A percentile compares a stretch with the other conserved stretches of the same genome.
These are phyloP conservation scores for Rhinopomastus cyanomelas DNA, from an alignment of 2,113 vertebrate species.

Conservation along the genomic window DNA sequence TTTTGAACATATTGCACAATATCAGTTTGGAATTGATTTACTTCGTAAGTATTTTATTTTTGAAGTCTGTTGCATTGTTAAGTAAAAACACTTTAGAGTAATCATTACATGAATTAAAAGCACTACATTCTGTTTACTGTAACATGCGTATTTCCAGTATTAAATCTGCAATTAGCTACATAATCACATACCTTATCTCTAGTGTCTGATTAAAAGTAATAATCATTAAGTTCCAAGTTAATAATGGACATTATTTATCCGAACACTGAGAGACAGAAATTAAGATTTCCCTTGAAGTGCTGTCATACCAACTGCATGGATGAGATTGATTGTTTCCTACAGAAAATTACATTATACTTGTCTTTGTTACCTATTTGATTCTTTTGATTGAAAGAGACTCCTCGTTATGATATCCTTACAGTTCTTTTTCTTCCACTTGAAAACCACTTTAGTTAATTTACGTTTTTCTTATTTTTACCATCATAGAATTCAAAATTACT, in stretches of 20 bases:
- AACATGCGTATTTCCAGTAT: not conserved
- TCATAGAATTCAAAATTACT: not conserved
- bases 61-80: not conserved
- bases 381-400: not conserved
- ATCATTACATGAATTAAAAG: not conserved
- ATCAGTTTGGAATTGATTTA: conserved; percentile 93
- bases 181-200: not conserved
- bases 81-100: not conserved
- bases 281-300: not conserved
- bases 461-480: not conserved
- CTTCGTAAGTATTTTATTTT: conserved; percentile 83
- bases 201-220: not conserved
- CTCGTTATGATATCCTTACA: not conserved
- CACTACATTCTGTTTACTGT: not conserved
- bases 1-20: conserved; percentile 94
- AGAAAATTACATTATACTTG: not conserved
- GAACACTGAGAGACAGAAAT: not conserved
- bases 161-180: not conserved
- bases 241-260: not conserved
- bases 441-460: not conserved
- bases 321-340: not conserved
- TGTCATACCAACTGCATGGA: not conserved
- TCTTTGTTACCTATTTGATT: not conserved
- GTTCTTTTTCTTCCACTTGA: not conserved
- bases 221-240: not conserved